Evolutionary conservation across 2,797 vertebrate genomes (phyloP).

Genomic region (Catharus ustulatus): DNA sequence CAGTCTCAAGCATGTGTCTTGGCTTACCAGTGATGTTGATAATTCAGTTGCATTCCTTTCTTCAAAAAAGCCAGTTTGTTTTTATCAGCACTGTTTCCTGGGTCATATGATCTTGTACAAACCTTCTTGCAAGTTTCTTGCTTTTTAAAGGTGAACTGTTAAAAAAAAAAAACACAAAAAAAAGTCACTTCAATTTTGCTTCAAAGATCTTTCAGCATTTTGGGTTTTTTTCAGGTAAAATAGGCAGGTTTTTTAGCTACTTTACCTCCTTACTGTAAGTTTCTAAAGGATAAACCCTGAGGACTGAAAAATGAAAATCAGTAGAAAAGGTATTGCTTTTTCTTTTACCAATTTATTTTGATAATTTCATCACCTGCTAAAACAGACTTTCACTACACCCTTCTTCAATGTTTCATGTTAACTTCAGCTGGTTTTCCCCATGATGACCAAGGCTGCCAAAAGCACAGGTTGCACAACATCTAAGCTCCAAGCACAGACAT

Average conservation of each 20-base stretch:
- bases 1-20: neutral
- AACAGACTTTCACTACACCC: neutral
- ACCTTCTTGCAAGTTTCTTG: slow-evolving; percentile 76
- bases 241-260: neutral
- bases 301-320: neutral
- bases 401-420: neutral
- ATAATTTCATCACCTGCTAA: neutral
- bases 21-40: slow-evolving; percentile 90
- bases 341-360: neutral
- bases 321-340: neutral
- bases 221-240: neutral
- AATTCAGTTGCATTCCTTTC: slow-evolving; percentile 91
- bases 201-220: neutral
- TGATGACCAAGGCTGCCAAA: neutral
- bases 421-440: neutral
- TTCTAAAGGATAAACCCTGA: neutral
- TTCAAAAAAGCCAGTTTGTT: slow-evolving; percentile 87
- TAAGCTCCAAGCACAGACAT: neutral
- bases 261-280: neutral
- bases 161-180: neutral
- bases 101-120: slow-evolving; percentile 82
- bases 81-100: slow-evolving; percentile 61
- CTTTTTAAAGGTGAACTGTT: slow-evolving; percentile 87
- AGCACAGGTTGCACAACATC: neutral
- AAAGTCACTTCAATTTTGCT: neutral